These are phyloP conservation scores for Sciurus carolinensis DNA, from an alignment of 2,797 vertebrate genomes.

Conservation along the genomic window DNA sequence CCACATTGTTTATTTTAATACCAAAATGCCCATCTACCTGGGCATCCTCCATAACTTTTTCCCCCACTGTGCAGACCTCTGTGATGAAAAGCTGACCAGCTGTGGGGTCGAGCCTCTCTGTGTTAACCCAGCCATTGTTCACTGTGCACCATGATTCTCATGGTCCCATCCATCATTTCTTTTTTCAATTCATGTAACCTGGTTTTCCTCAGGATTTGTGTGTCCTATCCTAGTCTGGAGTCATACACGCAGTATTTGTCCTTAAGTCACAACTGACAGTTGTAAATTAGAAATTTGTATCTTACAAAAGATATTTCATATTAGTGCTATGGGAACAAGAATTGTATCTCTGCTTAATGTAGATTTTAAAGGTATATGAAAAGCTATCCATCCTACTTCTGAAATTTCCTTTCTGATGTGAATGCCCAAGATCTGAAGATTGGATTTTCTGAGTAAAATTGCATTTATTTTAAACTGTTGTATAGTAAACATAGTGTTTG, in stretches of 20 bases:
- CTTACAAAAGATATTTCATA: constrained; percentile 50
- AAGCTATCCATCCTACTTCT: neutral
- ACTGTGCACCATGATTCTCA: neutral
- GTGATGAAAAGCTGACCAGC: neutral
- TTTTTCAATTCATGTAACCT: constrained; percentile 56
- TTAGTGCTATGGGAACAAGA: constrained; percentile 56
- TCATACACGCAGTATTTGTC: neutral
- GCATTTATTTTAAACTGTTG: neutral
- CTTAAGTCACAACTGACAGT: constrained; percentile 18
- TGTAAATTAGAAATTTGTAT: constrained; percentile 69
- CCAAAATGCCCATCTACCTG: neutral
- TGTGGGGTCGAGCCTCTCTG: neutral
- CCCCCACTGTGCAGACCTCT: neutral
- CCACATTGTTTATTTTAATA: neutral
- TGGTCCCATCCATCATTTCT: constrained; percentile 49
- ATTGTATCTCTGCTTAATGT: neutral
- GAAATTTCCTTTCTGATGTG: constrained; percentile 46
- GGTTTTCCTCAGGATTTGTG: constrained; percentile 59
- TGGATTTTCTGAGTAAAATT: constrained; percentile 28
- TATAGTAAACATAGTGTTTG: neutral
- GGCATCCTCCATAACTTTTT: neutral
- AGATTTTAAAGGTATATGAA: constrained; percentile 23
- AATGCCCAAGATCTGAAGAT: neutral
- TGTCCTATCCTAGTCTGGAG: constrained; percentile 50
- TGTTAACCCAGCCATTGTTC: constrained; percentile 1